These are phyloP conservation scores for Poicephalus gulielmi DNA, from an alignment of 2,113 vertebrate species.

Conservation along the genomic window DNA sequence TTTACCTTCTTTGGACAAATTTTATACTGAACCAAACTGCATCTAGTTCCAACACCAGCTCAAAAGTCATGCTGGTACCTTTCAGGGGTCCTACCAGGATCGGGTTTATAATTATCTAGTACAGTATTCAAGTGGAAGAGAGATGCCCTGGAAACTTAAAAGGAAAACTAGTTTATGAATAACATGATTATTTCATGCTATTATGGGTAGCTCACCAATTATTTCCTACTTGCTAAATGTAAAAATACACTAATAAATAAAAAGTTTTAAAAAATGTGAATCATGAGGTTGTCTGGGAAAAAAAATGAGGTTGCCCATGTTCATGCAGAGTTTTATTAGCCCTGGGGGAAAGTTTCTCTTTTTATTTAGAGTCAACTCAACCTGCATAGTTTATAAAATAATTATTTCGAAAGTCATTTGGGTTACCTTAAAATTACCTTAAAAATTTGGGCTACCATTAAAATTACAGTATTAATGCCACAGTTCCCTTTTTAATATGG, in stretches of 20 bases:
- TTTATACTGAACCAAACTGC: background rate
- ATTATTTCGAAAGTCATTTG: background rate
- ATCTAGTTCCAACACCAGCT: conserved; percentile 2
- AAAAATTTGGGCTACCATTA: background rate
- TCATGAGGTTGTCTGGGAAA: background rate
- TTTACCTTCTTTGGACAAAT: conserved; percentile 14
- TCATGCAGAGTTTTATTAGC: background rate
- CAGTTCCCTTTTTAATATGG: background rate
- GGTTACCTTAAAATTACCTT: background rate
- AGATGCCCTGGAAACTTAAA: background rate
- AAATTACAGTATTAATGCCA: background rate
- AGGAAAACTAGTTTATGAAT: conserved; percentile 30
- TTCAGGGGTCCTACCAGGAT: background rate
- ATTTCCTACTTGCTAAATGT: conserved; percentile 11
- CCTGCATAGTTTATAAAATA: background rate
- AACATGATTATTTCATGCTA: conserved; percentile 18
- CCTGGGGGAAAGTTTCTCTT: background rate
- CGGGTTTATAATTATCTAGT: background rate
- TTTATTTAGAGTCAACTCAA: background rate
- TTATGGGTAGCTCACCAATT: conserved; percentile 10
- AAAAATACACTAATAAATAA: conserved; percentile 1
- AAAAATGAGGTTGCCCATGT: background rate
- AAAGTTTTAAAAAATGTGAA: background rate
- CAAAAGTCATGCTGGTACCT: conserved; percentile 46
- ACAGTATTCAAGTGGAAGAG: background rate